phyloP scores from a whole-genome alignment of 2,888 invertebrate species.

The Dromius quadrimaculatus region DNA sequence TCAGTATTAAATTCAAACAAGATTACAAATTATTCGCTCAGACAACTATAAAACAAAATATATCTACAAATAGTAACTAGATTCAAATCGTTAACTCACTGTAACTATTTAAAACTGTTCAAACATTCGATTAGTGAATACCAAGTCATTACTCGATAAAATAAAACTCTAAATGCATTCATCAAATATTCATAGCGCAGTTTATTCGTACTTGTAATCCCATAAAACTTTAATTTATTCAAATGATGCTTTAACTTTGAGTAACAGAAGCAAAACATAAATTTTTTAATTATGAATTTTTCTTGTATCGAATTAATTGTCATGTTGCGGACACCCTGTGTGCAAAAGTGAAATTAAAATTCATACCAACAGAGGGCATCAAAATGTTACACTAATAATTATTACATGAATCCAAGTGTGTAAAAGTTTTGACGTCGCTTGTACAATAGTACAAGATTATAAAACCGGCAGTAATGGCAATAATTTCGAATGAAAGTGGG shows the following conservation, averaged over 20 bases:
- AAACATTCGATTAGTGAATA: conserved; percentile 30
- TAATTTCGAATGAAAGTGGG: conserved; percentile 45
- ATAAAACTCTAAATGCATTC: conserved; percentile 25
- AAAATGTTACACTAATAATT: too few species aligned
- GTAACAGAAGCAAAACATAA: conserved; percentile 7
- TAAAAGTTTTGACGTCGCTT: conserved; percentile 9
- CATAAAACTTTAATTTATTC: conserved; percentile 47
- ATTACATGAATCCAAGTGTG: background rate
- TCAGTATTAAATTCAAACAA: conserved; percentile 1
- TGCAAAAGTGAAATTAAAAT: conserved; percentile 52
- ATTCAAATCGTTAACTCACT: conserved; percentile 14
- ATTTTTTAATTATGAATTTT: too few species aligned
- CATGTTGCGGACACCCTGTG: too few species aligned
- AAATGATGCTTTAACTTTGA: conserved; percentile 38
- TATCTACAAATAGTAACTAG: conserved; percentile 14
- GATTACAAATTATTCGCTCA: conserved; percentile 6
- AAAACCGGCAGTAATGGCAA: conserved; percentile 48
- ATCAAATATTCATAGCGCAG: conserved; percentile 38
- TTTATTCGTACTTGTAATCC: conserved; percentile 22
- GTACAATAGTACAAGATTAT: conserved; percentile 39
- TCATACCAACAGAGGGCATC: conserved; percentile 19
- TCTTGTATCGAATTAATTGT: too few species aligned
- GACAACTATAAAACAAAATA: conserved; percentile 13
- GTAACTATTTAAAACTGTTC: conserved; percentile 6
- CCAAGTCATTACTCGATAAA: conserved; percentile 4